Conservation (phyloP, 2,113 vertebrate species). For the Pseudorasbora parva region DNA sequence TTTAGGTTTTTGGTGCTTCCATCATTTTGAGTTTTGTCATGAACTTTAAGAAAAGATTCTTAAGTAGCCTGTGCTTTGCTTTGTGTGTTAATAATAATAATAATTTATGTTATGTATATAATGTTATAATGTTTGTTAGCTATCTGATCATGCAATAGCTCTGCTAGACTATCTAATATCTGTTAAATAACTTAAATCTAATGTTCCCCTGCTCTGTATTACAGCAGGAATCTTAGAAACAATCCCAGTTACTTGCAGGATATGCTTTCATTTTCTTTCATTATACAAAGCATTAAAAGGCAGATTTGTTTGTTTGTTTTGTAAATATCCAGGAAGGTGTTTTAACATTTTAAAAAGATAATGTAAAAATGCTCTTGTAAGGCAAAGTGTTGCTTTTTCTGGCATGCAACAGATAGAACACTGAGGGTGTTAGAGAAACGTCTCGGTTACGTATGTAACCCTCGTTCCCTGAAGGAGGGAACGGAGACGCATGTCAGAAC, state of each 20-base stretch:
- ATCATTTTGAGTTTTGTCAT: neutral
- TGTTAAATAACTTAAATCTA: neutral
- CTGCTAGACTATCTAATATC: neutral
- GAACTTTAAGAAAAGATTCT: neutral
- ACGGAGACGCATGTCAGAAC: no score
- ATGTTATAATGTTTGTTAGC: no score
- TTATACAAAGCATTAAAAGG: neutral
- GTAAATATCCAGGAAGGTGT: neutral
- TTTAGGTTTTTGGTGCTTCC: neutral
- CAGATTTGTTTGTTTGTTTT: neutral
- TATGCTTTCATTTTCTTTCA: neutral
- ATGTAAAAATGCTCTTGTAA: neutral
- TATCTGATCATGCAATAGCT: neutral
- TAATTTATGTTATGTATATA: no score
- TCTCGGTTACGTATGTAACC: no score
- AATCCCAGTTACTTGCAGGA: neutral
- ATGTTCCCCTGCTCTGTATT: neutral
- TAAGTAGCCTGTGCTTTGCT: neutral
- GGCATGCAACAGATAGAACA: neutral
- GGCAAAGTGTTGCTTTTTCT: neutral
- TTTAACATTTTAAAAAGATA: neutral
- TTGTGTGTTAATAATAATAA: no score
- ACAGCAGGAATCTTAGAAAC: neutral
- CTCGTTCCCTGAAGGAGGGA: no score
- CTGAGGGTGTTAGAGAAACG: neutral